Evolutionary conservation across 2,888 invertebrate species (phyloP).

Genomic region (Caenorhabditis parvicauda): DNA sequence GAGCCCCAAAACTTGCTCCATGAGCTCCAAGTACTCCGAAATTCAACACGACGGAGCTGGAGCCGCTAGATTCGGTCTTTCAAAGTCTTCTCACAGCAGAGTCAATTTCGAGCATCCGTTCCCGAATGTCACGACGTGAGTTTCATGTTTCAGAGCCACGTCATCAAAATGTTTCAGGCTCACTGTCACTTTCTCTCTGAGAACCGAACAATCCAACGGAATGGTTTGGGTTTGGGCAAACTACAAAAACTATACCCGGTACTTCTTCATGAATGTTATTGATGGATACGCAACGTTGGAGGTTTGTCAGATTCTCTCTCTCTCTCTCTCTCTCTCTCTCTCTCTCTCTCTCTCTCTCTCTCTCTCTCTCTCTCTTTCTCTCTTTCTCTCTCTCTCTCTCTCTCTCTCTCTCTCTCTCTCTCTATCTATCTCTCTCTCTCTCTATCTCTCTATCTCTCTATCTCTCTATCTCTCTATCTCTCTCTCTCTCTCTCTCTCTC

Average conservation of each 20-base stretch:
- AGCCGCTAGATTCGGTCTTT: conserved; percentile 33
- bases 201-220: conserved; percentile 45
- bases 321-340: conserved; percentile 4
- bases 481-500: conserved; percentile 4
- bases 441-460: no score
- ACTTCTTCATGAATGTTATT: conserved; percentile 50
- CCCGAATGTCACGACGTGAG: conserved; percentile 50
- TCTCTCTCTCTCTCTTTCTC: background rate
- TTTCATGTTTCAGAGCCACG: background rate
- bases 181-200: conserved; percentile 41
- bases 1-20: background rate
- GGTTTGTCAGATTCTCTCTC: conserved; percentile 7
- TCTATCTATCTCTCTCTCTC: no score
- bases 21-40: background rate
- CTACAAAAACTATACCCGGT: conserved; percentile 58
- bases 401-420: conserved; percentile 2
- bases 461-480: no score
- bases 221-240: conserved; percentile 60
- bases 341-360: conserved; percentile 4
- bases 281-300: conserved; percentile 54
- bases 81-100: conserved; percentile 44
- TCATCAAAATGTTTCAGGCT: conserved; percentile 44
- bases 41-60: conserved; percentile 15
- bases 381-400: conserved; percentile 1
- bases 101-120: conserved; percentile 48